Conservation (phyloP, 2,113 vertebrate genomes). For the Egretta garzetta region DNA sequence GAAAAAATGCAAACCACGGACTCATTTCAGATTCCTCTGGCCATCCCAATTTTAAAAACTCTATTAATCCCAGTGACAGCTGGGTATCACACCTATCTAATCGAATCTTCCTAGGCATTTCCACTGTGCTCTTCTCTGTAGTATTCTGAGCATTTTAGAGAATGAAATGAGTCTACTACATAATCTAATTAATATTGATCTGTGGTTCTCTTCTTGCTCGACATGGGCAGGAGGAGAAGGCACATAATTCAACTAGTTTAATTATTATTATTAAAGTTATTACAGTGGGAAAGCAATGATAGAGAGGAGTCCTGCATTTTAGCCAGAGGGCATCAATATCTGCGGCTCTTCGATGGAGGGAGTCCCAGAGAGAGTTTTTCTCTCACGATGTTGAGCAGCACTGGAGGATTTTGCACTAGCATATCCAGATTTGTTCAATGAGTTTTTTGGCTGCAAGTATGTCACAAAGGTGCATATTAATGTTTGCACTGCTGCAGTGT, state of each 20-base stretch:
- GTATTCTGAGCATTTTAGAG: not conserved
- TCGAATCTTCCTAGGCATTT: not conserved
- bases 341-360: not conserved
- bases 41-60: not conserved
- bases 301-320: not conserved
- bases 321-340: not conserved
- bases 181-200: conserved; percentile 8
- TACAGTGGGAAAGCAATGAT: not conserved
- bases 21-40: conserved; percentile 18
- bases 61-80: not conserved
- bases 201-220: not conserved
- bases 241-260: not conserved
- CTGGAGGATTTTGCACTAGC: not conserved
- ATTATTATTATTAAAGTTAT: conserved; percentile 19
- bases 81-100: not conserved
- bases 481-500: not conserved
- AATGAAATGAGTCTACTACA: conserved; percentile 17
- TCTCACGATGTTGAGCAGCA: not conserved
- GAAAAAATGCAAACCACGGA: not conserved
- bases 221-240: not conserved
- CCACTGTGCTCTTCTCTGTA: not conserved
- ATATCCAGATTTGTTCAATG: not conserved
- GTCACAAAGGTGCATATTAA: not conserved
- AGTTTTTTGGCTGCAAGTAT: not conserved
- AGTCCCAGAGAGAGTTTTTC: not conserved